Percentiles rank a stretch among this genome's conserved stretches.
These are phyloP conservation scores for Pseudochromis fuscus DNA, from an alignment of 2,797 vertebrate genomes.

Conservation along the genomic window DNA sequence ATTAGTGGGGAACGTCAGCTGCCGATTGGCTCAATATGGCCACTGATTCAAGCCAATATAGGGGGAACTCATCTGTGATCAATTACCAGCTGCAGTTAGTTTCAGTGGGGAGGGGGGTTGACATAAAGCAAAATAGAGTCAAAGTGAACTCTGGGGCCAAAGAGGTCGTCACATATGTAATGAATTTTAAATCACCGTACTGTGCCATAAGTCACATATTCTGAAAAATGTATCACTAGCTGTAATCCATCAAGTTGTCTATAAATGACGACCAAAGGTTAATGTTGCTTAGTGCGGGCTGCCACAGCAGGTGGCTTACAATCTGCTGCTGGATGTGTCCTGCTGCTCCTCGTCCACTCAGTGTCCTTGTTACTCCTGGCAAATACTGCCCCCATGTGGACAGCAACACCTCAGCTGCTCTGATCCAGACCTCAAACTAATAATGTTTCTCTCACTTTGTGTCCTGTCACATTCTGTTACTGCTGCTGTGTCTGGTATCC, in stretches of 20 bases:
- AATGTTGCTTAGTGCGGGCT: constrained; percentile 30
- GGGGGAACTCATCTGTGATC: constrained; percentile 64
- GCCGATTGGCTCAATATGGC: constrained; percentile 56
- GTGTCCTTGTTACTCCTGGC: constrained; percentile 13
- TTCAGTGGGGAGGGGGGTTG: constrained; percentile 26
- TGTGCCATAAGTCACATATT: constrained; percentile 23
- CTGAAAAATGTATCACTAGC: constrained; percentile 20
- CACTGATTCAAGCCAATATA: constrained; percentile 45
- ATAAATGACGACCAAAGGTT: constrained; percentile 29
- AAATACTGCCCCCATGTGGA: constrained; percentile 76
- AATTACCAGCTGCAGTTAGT: constrained; percentile 57
- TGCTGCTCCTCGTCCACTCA: neutral
- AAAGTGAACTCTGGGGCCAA: constrained; percentile 24
- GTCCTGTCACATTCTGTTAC: neutral
- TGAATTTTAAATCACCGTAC: constrained; percentile 34
- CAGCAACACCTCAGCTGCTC: neutral
- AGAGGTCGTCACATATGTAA: constrained; percentile 17
- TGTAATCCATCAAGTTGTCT: constrained; percentile 31
- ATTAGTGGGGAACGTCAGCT: constrained; percentile 57
- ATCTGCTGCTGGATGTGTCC: constrained; percentile 35
- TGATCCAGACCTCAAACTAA: neutral
- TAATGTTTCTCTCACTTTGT: neutral
- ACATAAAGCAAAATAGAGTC: constrained; percentile 33
- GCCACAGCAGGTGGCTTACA: constrained; percentile 60
- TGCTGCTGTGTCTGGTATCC: neutral